Evolutionary conservation across 2,113 vertebrate species (phyloP).

Genomic region (Apteryx mantelli): DNA sequence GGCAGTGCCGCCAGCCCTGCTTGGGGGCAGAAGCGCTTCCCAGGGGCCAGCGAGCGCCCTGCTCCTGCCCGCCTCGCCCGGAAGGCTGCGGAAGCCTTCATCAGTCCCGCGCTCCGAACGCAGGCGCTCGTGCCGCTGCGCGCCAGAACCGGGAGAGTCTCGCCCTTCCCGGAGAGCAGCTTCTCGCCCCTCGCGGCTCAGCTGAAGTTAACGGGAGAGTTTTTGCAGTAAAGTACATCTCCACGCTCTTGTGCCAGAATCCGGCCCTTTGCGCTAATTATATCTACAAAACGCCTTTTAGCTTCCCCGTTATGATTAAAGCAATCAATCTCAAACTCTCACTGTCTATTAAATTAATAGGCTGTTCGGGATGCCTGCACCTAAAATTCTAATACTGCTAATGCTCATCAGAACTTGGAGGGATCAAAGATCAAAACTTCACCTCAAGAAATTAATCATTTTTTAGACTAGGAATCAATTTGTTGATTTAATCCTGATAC

Average conservation of each 20-base stretch:
- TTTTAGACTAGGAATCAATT: not conserved
- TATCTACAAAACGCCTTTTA: not conserved
- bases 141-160: accelerated
- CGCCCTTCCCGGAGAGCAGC: not conserved
- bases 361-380: not conserved
- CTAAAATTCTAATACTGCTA: not conserved
- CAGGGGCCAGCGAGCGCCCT: too few species aligned
- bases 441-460: not conserved
- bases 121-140: not conserved
- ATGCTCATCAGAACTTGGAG: not conserved
- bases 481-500: not conserved
- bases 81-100: not conserved
- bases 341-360: not conserved
- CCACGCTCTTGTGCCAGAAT: not conserved
- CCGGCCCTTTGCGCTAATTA: not conserved
- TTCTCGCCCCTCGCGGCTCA: not conserved
- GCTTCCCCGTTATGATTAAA: not conserved
- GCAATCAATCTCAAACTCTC: not conserved
- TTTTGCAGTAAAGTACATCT: not conserved
- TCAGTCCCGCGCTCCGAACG: accelerated
- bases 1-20: not conserved
- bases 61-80: not conserved
- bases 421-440: not conserved
- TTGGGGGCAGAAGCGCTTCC: too few species aligned
- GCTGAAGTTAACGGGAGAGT: not conserved